phyloP scores from a whole-genome alignment of 2,113 vertebrate genomes.

The Tonatia bakeri region DNA sequence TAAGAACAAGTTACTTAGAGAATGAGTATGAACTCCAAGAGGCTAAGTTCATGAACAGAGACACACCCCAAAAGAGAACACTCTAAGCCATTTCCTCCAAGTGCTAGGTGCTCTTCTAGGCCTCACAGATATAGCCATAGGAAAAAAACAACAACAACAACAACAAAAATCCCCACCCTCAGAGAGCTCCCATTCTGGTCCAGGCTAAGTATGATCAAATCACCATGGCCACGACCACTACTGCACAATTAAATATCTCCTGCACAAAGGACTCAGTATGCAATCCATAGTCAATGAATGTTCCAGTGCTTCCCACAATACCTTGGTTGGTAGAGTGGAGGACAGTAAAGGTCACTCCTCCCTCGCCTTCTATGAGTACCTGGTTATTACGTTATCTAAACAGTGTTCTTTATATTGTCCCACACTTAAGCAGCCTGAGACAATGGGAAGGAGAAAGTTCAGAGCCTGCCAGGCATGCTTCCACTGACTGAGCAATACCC shows the following conservation, averaged over 20 bases:
- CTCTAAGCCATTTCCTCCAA: neutral
- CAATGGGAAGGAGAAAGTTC: neutral
- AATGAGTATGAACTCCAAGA: neutral
- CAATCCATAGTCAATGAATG: neutral
- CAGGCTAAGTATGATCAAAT: neutral
- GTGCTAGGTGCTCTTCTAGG: neutral
- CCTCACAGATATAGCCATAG: neutral
- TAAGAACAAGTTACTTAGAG: neutral
- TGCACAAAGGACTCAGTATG: neutral
- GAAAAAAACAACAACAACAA: no score
- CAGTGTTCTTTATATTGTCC: neutral
- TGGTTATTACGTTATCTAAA: neutral
- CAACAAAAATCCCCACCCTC: neutral
- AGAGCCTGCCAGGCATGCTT: neutral
- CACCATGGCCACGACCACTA: accelerated
- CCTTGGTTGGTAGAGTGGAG: conserved; percentile 90
- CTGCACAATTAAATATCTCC: neutral
- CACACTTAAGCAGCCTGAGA: neutral
- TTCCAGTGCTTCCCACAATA: conserved; percentile 81
- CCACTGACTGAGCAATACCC: neutral
- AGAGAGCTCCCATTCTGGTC: neutral
- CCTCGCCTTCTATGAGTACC: neutral
- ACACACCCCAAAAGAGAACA: neutral
- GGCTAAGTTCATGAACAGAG: neutral
- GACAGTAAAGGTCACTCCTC: conserved; percentile 80